Base-by-base conservation (phyloP, 1,140 invertebrate species). In the Chrysopa pallens region DNA sequence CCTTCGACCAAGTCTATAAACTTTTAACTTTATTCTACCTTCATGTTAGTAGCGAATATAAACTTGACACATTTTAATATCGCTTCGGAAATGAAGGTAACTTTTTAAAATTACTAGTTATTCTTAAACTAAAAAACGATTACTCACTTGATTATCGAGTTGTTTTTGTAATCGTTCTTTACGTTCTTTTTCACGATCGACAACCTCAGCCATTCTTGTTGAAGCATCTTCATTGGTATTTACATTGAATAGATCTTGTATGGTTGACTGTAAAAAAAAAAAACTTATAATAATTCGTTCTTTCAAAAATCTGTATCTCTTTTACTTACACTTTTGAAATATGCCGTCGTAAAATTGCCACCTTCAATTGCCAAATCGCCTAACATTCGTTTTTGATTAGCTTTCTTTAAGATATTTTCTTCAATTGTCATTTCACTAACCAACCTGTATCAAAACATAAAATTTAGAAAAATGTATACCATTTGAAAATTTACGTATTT, bases 331-430 rank as follows among this genome's bases (percentile, higher is more conserved):
- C 84, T 83, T 63, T 94, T 93, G 61, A 98, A 93, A 57, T 90
- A 95, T 0, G 92, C 90, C 9, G 95, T 95, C 6, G 93, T 98
- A 59, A 99, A 99, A 61, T 96, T 96, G 1, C 94, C 96, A 44
- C 90, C 91, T 68, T 99, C 96, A 53, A 99, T 98, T 12, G 96
- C 93, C 52, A 98, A 71, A 64, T 98, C 89, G 43, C 93, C 94
- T 2, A 99, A 72, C 55, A 95, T 66, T 50, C 92, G 70, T 58
- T 99, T 99, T 61, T 98, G 93, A 66, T 93, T 94, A 0, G 96
- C 95, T 64, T 99, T 99, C 58, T 94, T 95, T 43, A 98, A 64
- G 53, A 99, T 99, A 66, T 99, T 99, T 61, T 99, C 96, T 70
- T 99, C 96, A 15, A 99, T 84, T 8, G 96, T 98, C 62, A 80